Evolutionary conservation across 1,140 invertebrate genomes (phyloP).

Genomic region (Manduca sexta): DNA sequence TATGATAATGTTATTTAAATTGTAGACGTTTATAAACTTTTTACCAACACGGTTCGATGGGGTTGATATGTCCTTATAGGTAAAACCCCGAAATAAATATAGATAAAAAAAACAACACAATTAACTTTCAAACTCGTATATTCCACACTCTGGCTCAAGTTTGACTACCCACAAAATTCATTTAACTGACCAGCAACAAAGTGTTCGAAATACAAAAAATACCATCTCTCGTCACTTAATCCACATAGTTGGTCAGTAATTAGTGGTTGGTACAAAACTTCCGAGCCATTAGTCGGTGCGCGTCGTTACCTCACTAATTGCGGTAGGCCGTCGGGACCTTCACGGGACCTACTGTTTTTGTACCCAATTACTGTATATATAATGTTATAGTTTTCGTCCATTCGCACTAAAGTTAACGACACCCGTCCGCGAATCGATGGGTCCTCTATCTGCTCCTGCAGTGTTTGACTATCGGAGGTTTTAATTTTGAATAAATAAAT

Average conservation of each 20-base stretch:
- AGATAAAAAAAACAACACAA: no score
- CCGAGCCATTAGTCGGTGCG: conserved; percentile 37
- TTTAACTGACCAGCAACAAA: no score
- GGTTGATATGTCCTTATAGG: no score
- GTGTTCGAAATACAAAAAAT: background rate
- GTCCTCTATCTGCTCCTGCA: background rate
- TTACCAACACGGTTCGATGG: no score
- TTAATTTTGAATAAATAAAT: no score
- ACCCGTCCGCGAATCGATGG: conserved; percentile 2
- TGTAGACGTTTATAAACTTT: no score
- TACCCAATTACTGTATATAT: conserved; percentile 31
- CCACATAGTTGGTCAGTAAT: conserved; percentile 15
- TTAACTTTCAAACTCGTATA: no score
- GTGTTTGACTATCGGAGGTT: conserved; percentile 1
- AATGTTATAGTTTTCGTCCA: conserved; percentile 5
- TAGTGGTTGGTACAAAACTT: conserved; percentile 24
- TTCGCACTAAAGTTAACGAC: conserved; percentile 1
- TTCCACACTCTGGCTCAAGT: no score
- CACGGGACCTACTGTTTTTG: conserved; percentile 22
- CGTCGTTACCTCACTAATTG: conserved; percentile 43
- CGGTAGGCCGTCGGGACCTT: conserved; percentile 29
- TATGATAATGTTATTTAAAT: no score
- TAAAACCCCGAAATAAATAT: no score
- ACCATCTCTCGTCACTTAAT: background rate
- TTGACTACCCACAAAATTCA: no score